Evolutionary conservation across 1,140 invertebrate species (phyloP), one percentile per base, ranked within the genome.

Genomic region (Nymphalis io): DNA sequence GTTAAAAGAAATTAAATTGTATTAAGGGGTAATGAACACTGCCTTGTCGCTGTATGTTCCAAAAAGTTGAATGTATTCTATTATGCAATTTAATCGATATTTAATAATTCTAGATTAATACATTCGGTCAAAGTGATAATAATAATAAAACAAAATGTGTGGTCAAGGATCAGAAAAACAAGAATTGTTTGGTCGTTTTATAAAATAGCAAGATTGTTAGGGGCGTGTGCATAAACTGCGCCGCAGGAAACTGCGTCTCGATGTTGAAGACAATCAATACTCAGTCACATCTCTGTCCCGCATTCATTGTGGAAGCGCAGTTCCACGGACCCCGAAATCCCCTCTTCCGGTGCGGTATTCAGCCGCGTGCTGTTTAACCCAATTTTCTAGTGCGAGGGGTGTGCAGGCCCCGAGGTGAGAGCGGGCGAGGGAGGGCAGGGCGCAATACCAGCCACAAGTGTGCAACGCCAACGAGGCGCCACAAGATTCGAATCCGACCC

Each of bases 321-420:
- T 87, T 84, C 81, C 82, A 82, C 83, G 82, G 84, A 83, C 82
- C 84, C 85, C 85, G 78, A 88, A 90, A 88, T 90, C 87, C 88
- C 88, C 85, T 84, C 84, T 87, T 87, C 85, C 84, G 84, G 83
- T 82, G 80, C 82, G 85, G 82, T 80, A 82, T 88, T 81, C 79
- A 87, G 79, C 83, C 82, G 87, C 85, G 83, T 88, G 85, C 84
- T 89, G 84, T 90, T 89, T 90, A 90, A 90, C 88, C 88, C 87
- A 90, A 89, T 90, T 90, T 88, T 87, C 85, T 86, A 85, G 86
- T 82, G 80, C 85, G 83, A 85, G 85, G 84, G 85, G 83, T 82
- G 80, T 82, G 75, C 75, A 81, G 81, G 83, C 82, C 71, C 76
- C 62, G 81, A 80, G 81, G 82, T 79, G 73, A 67, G 78, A 77